phyloP scores from a whole-genome alignment of 2,888 invertebrate species.

The Rhingia rostrata region DNA sequence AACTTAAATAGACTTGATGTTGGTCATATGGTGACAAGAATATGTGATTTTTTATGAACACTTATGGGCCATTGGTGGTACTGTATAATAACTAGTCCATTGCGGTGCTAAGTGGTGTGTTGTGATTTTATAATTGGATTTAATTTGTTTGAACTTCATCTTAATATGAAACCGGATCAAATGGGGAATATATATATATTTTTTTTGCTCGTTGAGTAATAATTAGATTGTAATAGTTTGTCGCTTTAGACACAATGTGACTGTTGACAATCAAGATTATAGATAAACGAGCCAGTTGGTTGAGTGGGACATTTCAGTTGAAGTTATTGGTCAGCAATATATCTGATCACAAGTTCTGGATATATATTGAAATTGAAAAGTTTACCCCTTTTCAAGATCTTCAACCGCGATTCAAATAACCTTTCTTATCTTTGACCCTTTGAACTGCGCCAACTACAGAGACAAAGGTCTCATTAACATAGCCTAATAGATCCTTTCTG shows the following conservation, averaged over 20 bases:
- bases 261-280: slow-evolving; percentile 60
- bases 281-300: slow-evolving; percentile 28
- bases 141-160: slow-evolving; percentile 69
- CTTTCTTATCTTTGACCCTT: no score
- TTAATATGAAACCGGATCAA: slow-evolving; percentile 60
- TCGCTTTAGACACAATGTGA: slow-evolving; percentile 38
- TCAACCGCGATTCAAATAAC: no score
- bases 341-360: no score
- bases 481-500: no score
- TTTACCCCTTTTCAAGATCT: no score
- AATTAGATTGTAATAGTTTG: slow-evolving; percentile 65
- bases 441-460: no score
- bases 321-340: no score
- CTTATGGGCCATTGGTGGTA: slow-evolving; percentile 16
- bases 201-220: slow-evolving; percentile 27
- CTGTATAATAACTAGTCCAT: not conserved
- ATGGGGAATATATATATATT: slow-evolving; percentile 1
- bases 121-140: slow-evolving; percentile 69
- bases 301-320: not conserved
- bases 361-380: no score
- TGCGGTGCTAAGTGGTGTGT: slow-evolving; percentile 35
- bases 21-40: slow-evolving; percentile 66
- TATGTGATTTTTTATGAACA: slow-evolving; percentile 39
- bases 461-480: no score
- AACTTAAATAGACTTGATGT: slow-evolving; percentile 43